Evolutionary conservation across 2,113 vertebrate species (phyloP).

Genomic region (Tenebrosternarchus preto): DNA sequence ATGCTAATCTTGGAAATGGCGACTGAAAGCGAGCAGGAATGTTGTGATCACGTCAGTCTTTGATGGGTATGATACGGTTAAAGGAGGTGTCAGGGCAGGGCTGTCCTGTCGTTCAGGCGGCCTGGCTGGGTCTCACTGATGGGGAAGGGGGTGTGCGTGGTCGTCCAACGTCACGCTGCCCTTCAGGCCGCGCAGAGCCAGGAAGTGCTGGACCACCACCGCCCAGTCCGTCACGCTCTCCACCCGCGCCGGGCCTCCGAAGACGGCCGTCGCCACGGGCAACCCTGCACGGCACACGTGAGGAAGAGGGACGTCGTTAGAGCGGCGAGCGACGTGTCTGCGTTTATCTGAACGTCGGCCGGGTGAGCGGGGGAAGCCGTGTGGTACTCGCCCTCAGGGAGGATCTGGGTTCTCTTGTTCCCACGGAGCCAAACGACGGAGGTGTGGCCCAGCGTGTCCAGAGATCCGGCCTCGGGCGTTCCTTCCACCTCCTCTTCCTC

Average conservation of each 20-base stretch:
- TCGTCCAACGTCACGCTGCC: background rate
- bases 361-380: background rate
- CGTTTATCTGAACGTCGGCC: too few relatives aligned
- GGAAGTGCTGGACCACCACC: conserved; percentile 46
- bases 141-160: background rate
- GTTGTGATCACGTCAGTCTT: background rate
- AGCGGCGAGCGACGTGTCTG: too few relatives aligned
- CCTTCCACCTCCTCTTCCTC: conserved; percentile 56
- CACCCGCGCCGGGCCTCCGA: conserved; percentile 28
- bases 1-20: too few relatives aligned
- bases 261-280: background rate
- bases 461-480: conserved; percentile 49
- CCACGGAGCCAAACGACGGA: conserved; percentile 56
- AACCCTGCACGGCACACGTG: conserved; percentile 35
- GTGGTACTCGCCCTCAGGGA: conserved; percentile 58
- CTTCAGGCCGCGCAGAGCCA: conserved; percentile 42
- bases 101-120: too few relatives aligned
- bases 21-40: too few relatives aligned
- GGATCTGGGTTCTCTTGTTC: conserved; percentile 63
- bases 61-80: background rate
- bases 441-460: conserved; percentile 56
- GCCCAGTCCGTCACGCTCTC: conserved; percentile 54
- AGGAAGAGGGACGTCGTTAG: too few relatives aligned
- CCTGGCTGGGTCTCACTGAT: background rate
- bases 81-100: background rate